Evolutionary conservation across 2,797 vertebrate species (phyloP).

Genomic region (Gambelia wislizenii): DNA sequence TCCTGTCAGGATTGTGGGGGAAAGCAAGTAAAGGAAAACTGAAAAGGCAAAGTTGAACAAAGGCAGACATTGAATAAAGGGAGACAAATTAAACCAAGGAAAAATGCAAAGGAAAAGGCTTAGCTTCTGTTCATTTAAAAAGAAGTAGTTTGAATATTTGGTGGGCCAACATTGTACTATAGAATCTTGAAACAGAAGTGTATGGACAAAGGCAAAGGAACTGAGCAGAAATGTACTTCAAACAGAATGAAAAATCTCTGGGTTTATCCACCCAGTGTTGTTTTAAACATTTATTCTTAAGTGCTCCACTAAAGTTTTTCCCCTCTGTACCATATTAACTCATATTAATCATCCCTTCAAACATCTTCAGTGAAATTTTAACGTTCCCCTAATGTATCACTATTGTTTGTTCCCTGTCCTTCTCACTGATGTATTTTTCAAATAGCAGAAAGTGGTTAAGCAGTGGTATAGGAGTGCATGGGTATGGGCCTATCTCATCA

Average conservation of each 20-base stretch:
- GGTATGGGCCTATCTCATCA: too few relatives aligned
- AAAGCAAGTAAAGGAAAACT: not conserved
- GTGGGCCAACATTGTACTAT: not conserved
- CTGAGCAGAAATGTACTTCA: not conserved
- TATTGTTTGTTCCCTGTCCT: too few relatives aligned
- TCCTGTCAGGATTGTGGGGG: not conserved
- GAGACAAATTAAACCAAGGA: not conserved
- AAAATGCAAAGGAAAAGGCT: not conserved
- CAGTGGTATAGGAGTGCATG: too few relatives aligned
- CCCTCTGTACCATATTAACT: too few relatives aligned
- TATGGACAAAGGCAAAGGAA: not conserved
- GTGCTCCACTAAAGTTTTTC: too few relatives aligned
- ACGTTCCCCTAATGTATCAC: too few relatives aligned
- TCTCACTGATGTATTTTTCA: too few relatives aligned
- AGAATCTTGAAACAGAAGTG: not conserved
- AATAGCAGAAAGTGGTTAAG: too few relatives aligned
- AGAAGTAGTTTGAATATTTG: not conserved
- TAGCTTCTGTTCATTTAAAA: not conserved
- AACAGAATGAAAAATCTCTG: not conserved
- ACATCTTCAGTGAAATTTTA: too few relatives aligned
- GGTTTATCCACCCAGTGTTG: too few relatives aligned
- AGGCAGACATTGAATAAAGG: not conserved
- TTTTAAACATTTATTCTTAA: too few relatives aligned
- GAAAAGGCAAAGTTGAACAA: not conserved
- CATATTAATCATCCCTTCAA: too few relatives aligned